Evolutionary conservation across 2,113 vertebrate species (phyloP).

Genomic region (Rhabdomys dilectus): DNA sequence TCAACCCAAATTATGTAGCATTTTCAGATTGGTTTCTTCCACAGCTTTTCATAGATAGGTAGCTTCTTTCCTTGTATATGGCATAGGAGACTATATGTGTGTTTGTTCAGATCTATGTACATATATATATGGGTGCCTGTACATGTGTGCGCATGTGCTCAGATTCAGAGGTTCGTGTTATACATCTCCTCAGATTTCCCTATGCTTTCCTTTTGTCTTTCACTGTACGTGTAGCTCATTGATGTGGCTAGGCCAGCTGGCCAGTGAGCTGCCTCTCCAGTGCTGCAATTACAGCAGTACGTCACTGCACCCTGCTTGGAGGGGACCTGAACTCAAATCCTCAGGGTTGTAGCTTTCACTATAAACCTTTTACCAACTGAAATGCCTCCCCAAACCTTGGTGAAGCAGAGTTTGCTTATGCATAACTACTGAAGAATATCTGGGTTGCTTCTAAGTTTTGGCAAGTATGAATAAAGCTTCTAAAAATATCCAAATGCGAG

Average conservation of each 20-base stretch:
- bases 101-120: not conserved
- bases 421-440: not conserved
- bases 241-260: not conserved
- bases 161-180: not conserved
- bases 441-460: not conserved
- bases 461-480: not conserved
- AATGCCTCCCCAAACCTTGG: not conserved
- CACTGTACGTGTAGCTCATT: not conserved
- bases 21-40: not conserved
- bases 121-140: not conserved
- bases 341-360: not conserved
- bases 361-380: not conserved
- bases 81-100: not conserved
- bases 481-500: not conserved
- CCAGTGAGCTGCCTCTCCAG: not conserved
- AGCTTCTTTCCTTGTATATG: not conserved
- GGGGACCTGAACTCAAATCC: too few relatives aligned
- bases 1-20: too few relatives aligned
- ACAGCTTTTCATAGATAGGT: not conserved
- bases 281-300: not conserved
- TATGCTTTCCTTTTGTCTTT: not conserved
- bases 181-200: too few relatives aligned
- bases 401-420: not conserved
- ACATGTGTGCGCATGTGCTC: not conserved
- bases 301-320: too few relatives aligned